Evolutionary conservation across 2,888 invertebrate genomes (phyloP).

Genomic region (Spisula subtruncata): DNA sequence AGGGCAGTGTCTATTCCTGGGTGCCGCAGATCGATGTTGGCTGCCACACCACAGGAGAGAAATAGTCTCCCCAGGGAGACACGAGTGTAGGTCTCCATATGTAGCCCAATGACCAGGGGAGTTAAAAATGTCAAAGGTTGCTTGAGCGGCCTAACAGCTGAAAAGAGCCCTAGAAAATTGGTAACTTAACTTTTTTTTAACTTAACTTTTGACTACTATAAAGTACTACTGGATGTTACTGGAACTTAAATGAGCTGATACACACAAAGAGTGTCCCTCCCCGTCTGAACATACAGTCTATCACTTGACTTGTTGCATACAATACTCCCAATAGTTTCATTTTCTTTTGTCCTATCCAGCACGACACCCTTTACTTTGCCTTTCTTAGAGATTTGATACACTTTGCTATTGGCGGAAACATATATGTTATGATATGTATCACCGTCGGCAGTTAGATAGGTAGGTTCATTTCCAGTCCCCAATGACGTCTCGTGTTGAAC

Average conservation of each 20-base stretch:
- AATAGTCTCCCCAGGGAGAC: too few species aligned
- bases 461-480: constrained; percentile 23
- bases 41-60: too few species aligned
- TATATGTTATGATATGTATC: constrained; percentile 53
- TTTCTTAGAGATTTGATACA: constrained; percentile 53
- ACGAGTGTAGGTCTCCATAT: too few species aligned
- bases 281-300: constrained; percentile 57
- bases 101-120: too few species aligned
- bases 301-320: constrained; percentile 44
- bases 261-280: constrained; percentile 48
- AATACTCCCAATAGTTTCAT: constrained; percentile 44
- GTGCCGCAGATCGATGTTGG: too few species aligned
- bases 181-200: too few species aligned
- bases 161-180: too few species aligned
- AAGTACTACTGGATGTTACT: not conserved
- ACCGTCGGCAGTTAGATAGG: constrained; percentile 55
- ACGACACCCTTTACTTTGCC: constrained; percentile 50
- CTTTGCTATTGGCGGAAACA: constrained; percentile 46
- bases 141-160: too few species aligned
- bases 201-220: too few species aligned
- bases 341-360: constrained; percentile 34
- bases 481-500: constrained; percentile 52
- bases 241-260: constrained; percentile 36
- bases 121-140: too few species aligned
- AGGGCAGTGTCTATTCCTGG: too few species aligned